Percentiles rank a stretch among this genome's conserved stretches.
Evolutionary conservation across 2,888 invertebrate genomes (phyloP).

Genomic region (Heliothis peltigera): DNA sequence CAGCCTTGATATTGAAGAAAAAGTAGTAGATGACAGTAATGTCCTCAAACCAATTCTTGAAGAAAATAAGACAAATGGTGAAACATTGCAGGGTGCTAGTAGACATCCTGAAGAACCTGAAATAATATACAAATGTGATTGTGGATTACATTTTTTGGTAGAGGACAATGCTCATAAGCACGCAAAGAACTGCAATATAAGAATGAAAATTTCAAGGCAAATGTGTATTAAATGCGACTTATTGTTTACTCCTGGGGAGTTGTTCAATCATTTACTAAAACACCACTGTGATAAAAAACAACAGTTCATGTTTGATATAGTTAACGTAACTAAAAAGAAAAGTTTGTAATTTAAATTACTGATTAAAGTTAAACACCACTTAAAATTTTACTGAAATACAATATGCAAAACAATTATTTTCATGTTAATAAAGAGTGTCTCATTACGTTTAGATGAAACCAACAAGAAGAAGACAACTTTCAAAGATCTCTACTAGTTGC

Average conservation of each 20-base stretch:
- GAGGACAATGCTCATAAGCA: conserved; percentile 68
- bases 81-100: neutral
- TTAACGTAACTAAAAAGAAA: conserved; percentile 55
- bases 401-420: too few species aligned
- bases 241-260: conserved; percentile 73
- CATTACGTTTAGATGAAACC: too few species aligned
- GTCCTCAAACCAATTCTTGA: neutral
- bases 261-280: conserved; percentile 77
- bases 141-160: conserved; percentile 77
- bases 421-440: too few species aligned
- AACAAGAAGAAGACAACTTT: too few species aligned
- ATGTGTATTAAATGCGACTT: conserved; percentile 79
- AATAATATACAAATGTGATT: conserved; percentile 76
- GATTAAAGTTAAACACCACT: too few species aligned
- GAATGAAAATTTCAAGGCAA: conserved; percentile 68
- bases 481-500: too few species aligned
- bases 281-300: conserved; percentile 77
- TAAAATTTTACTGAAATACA: too few species aligned
- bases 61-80: neutral
- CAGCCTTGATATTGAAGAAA: conserved; percentile 3
- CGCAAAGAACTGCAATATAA: conserved; percentile 65
- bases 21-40: neutral
- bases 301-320: conserved; percentile 68
- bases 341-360: neutral
- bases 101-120: conserved; percentile 44